Conservation (phyloP, 1,140 invertebrate species). For the Megathymus violae region DNA sequence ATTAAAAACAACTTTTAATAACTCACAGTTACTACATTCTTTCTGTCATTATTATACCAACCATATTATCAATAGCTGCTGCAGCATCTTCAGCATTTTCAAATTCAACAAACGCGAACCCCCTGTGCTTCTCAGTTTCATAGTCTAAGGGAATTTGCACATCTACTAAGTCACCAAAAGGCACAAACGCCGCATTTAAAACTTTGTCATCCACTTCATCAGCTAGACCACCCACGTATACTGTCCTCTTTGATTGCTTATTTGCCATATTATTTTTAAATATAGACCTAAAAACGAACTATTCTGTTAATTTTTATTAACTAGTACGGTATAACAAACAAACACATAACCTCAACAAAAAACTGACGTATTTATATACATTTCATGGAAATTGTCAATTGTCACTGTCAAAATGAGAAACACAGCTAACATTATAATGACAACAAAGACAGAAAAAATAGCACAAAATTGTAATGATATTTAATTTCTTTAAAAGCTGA, state of each 20-base stretch:
- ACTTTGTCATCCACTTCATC: constrained; percentile 99
- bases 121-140: constrained; percentile 98
- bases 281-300: neutral
- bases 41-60: too few species aligned
- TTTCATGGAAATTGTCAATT: too few species aligned
- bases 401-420: too few species aligned
- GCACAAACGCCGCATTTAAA: constrained; percentile 97
- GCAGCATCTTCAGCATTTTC: constrained; percentile 97
- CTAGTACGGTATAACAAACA: neutral
- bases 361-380: too few species aligned
- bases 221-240: constrained; percentile 95
- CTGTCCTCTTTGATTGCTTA: constrained; percentile 88
- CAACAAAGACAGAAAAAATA: too few species aligned
- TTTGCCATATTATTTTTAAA: constrained; percentile 62
- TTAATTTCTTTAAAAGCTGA: too few species aligned
- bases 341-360: constrained; percentile 10
- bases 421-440: too few species aligned
- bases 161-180: constrained; percentile 98
- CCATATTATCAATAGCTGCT: constrained; percentile 99
- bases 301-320: neutral
- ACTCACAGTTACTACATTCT: too few species aligned
- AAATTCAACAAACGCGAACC: constrained; percentile 99
- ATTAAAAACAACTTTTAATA: neutral
- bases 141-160: constrained; percentile 99
- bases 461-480: too few species aligned